Base-by-base conservation (phyloP, 92 coral and sea anemone species). In the Virgularia gustaviana region DNA sequence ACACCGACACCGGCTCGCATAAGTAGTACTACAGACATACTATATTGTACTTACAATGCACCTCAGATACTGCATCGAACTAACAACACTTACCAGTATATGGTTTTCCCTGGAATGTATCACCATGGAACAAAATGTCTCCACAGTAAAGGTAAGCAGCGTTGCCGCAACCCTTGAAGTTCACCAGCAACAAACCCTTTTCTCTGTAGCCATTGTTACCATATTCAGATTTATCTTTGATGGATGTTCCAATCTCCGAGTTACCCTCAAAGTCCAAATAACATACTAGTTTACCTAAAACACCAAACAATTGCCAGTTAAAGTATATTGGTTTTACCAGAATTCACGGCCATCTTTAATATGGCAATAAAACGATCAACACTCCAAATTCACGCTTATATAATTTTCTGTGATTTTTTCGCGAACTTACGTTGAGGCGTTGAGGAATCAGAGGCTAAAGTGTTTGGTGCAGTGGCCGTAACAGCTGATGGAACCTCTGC, bases 91-190 rank as follows among this genome's bases (percentile, higher is more conserved):
- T 44, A 57, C 59, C 61, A 11, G 39, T 29, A 13, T 29, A 19
- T 1, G 55, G 61, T 36, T 47, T 34, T 7, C 68, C 52, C 22
- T 92, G 98, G 83, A 92, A 92, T 71, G 98, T 92, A 49, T 92
- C 98, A 8, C 98, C 98, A 62, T 92, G 98, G 84, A 92, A 92
- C 47, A 92, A 83, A 73, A 92, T 89, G 38, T 92, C 98, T 4
- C 96, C 96, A 56, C 88, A 89, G 75, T 89, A 89, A 23, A 88
- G 76, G 37, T 89, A 92, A 24, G 98, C 98, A 10, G 96, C 98
- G 42, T 89, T 92, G 27, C 96, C 96, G 55, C 98, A 92, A 36
- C 83, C 86, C 73, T 95, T 82, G 78, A 92, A 92, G 87, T 89
- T 89, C 23, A 92, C 98, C 71, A 89, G 78, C 38, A 92, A 85